Conservation (phyloP, 2,113 vertebrate genomes). For the Columbina picui region DNA sequence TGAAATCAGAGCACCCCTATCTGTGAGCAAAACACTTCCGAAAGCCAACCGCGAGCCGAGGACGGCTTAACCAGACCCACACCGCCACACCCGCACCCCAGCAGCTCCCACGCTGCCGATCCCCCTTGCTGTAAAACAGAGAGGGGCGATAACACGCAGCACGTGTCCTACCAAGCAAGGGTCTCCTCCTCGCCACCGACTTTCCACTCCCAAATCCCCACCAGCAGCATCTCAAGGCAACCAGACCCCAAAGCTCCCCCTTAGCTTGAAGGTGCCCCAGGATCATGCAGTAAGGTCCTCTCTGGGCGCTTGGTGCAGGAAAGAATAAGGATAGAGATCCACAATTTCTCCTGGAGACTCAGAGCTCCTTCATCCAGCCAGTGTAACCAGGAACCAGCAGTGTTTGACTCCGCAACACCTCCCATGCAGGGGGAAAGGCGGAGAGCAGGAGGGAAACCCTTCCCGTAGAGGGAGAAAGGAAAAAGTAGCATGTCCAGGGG, state of each 20-base stretch:
- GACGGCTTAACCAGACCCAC: background rate
- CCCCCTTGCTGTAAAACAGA: background rate
- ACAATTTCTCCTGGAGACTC: background rate
- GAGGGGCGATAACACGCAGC: background rate
- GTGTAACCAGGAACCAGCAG: background rate
- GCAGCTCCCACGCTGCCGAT: accelerated
- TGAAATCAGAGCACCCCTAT: slow-evolving; percentile 68
- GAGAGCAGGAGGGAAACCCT: background rate
- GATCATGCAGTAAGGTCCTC: accelerated
- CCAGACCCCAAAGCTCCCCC: background rate
- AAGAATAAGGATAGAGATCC: background rate
- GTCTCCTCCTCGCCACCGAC: background rate
- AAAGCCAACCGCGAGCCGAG: background rate
- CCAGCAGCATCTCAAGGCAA: background rate
- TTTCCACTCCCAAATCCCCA: background rate
- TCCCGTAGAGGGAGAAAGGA: background rate
- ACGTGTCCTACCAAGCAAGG: background rate
- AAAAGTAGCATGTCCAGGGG: background rate
- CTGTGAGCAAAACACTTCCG: slow-evolving; percentile 66
- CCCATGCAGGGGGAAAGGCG: background rate
- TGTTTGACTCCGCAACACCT: background rate
- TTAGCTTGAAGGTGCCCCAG: background rate
- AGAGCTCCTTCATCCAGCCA: background rate
- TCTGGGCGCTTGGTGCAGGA: accelerated
- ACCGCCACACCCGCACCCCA: accelerated